Base-by-base conservation (phyloP, 2,888 invertebrate species). In the Gari tellinella region DNA sequence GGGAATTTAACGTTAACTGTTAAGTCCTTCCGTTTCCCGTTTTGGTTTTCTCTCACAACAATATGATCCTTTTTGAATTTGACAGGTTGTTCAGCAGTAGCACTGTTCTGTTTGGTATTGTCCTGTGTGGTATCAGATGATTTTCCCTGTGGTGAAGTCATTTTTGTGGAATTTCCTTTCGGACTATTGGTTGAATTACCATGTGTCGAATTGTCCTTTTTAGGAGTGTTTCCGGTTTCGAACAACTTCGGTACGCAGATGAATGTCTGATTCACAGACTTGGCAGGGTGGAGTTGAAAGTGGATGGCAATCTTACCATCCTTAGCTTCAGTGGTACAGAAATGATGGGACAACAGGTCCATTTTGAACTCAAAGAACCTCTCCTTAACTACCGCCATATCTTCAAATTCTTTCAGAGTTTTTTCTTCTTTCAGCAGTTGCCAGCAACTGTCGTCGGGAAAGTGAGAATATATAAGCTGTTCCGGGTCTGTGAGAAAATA, bases 401-500 rank as follows among this genome's bases (percentile, higher is more conserved):
- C 63, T 55, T 87, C 83, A 56, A 86, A 88, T 45, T 80, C 66
- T 23, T 76, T 69, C 14, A 79, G 17, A 7, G 80, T 65, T 10
- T 83, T 63, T 0, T 84, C 81, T 3, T 69, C 51, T 15, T 72
- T 62, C 26, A 86, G 60, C 12, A 88, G 74, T 69, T 88, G 88
- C 88, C 88, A 88, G 25, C 77, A 64, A 14, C 64, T 45, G n/a
- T 80, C 76, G 21, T 80, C 74, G 2, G 88, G 88, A 19, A 83
- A 75, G 62, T 88, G 88, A 0, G 85, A 85, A 25, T 75, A 68
- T 15, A 83, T 75, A 17, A 88, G 51, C 45, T 79, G 69, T n/a
- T 85, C 80, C 2, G 88, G 88, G 57, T 88, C 88, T 0, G 87
- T 72, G 21, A 88, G 77, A 72, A 88, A 88, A 55, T 82, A 88